phyloP scores from a whole-genome alignment of 2,113 vertebrate species.

The Alouatta palliata region DNA sequence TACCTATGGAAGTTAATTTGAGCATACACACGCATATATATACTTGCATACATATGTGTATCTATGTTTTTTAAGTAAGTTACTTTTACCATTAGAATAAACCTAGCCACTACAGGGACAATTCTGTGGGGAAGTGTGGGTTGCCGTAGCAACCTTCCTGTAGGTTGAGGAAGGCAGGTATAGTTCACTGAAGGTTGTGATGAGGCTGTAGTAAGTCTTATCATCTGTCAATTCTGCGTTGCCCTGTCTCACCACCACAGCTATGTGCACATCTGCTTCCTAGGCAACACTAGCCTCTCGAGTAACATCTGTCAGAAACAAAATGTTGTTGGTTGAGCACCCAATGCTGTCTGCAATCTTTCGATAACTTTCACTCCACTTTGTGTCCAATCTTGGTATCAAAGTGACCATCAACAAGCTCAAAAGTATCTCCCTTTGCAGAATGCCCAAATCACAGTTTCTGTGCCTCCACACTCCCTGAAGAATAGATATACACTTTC shows the following conservation, averaged over 20 bases:
- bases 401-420: slow-evolving; percentile 97
- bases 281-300: slow-evolving; percentile 95
- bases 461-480: slow-evolving; percentile 97
- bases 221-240: slow-evolving; percentile 95
- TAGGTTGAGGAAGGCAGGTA: slow-evolving; percentile 85
- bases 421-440: slow-evolving; percentile 93
- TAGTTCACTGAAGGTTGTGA: slow-evolving; percentile 93
- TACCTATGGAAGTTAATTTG: background rate
- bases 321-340: slow-evolving; percentile 92
- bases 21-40: slow-evolving; percentile 10
- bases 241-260: slow-evolving; percentile 93
- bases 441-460: slow-evolving; percentile 95
- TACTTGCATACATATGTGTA: background rate
- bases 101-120: slow-evolving; percentile 52
- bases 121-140: background rate
- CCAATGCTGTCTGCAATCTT: slow-evolving; percentile 92
- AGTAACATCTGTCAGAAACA: slow-evolving; percentile 95
- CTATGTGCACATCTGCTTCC: slow-evolving; percentile 91
- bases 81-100: slow-evolving; percentile 72
- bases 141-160: slow-evolving; percentile 29
- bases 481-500: slow-evolving; percentile 96
- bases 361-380: slow-evolving; percentile 94
- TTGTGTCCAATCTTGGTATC: slow-evolving; percentile 96
- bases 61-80: background rate
- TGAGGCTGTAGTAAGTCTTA: slow-evolving; percentile 88